Percentiles rank a stretch among this genome's conserved stretches.
Conservation (phyloP, 2,888 invertebrate species). For the Eupithecia vulgata region DNA sequence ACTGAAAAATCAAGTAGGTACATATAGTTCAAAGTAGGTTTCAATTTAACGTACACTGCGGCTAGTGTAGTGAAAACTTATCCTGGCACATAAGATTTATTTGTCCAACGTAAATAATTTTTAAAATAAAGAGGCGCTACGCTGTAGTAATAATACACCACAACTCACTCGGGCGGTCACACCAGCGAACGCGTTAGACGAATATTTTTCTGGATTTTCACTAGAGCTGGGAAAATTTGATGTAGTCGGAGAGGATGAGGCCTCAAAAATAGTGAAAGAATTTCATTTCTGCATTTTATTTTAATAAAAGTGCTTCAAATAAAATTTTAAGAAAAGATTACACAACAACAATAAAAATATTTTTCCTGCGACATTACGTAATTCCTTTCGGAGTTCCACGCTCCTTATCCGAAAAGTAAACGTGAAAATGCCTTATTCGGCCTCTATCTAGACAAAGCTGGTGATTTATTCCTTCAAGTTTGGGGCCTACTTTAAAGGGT, state of each 20-base stretch:
- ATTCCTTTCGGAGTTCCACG: not conserved
- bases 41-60: not conserved
- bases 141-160: slow-evolving; percentile 22
- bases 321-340: not conserved
- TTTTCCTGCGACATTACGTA: not conserved
- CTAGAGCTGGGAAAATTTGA: slow-evolving; percentile 14
- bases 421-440: not conserved
- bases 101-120: slow-evolving; percentile 4
- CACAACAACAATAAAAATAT: not conserved
- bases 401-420: slow-evolving; percentile 5
- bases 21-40: not conserved
- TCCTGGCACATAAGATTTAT: slow-evolving; percentile 1
- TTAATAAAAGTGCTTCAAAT: too few relatives aligned
- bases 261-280: not conserved
- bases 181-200: slow-evolving; percentile 20
- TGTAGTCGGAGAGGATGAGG: not conserved
- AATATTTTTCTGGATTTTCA: slow-evolving; percentile 39
- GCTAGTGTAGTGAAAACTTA: slow-evolving; percentile 5
- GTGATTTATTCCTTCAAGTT: slow-evolving; percentile 42
- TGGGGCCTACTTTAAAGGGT: slow-evolving; percentile 34
- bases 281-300: too few relatives aligned
- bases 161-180: slow-evolving; percentile 30
- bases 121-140: slow-evolving; percentile 7
- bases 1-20: not conserved
- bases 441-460: slow-evolving; percentile 41